Evolutionary conservation across 1,140 invertebrate species (phyloP).

Genomic region (Ceratina calcarata): DNA sequence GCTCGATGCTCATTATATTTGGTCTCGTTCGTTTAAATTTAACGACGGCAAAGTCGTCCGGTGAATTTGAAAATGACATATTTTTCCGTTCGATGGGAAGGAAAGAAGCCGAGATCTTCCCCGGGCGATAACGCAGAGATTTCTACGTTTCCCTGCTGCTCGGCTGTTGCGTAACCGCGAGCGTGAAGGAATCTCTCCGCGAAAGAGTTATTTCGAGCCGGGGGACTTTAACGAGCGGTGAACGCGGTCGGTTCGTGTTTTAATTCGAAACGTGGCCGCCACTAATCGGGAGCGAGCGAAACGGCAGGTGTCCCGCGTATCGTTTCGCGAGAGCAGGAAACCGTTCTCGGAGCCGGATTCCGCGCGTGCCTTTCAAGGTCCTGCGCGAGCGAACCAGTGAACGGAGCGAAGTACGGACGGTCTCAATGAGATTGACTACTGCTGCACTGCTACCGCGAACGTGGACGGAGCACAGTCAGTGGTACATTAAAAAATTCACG

Average conservation of each 20-base stretch:
- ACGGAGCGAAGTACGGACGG: no score
- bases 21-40: neutral
- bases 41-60: no score
- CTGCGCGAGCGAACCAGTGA: conserved; percentile 11
- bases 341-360: conserved; percentile 34
- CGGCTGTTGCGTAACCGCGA: conserved; percentile 12
- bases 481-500: no score
- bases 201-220: conserved; percentile 27
- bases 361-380: conserved; percentile 47
- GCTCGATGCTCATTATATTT: conserved; percentile 24
- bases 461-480: no score
- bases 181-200: conserved; percentile 33
- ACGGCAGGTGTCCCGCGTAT: neutral
- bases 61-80: neutral
- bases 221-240: conserved; percentile 45
- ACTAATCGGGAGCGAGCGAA: conserved; percentile 12
- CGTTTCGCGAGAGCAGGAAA: conserved; percentile 45
- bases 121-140: neutral
- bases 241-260: conserved; percentile 5
- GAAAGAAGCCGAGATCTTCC: neutral
- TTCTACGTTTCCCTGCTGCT: conserved; percentile 14
- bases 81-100: neutral
- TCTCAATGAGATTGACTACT: no score
- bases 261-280: conserved; percentile 25
- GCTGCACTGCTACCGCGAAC: no score